phyloP scores from a whole-genome alignment of 1,140 invertebrate species.

The Carcinoscorpius rotundicauda region DNA sequence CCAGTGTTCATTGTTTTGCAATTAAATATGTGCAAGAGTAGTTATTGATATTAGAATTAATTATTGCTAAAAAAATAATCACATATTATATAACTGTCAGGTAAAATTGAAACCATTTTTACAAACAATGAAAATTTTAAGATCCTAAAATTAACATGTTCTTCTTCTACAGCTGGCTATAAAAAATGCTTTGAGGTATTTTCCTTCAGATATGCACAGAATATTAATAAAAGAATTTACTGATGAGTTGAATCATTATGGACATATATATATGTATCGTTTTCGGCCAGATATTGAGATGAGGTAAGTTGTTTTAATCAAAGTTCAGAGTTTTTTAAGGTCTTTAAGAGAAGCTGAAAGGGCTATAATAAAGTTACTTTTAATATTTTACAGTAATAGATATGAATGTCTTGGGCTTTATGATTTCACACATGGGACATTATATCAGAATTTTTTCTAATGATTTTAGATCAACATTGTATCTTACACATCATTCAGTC shows the following conservation, averaged over 20 bases:
- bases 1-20: no score
- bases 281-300: slow-evolving; percentile 40
- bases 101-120: no score
- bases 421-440: not conserved
- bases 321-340: not conserved
- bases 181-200: slow-evolving; percentile 49
- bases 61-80: no score
- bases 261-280: slow-evolving; percentile 58
- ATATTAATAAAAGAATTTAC: slow-evolving; percentile 44
- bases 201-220: slow-evolving; percentile 41
- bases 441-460: not conserved
- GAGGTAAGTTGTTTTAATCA: slow-evolving; percentile 33
- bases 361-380: not conserved
- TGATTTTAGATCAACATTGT: not conserved
- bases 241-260: slow-evolving; percentile 43
- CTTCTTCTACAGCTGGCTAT: slow-evolving; percentile 38
- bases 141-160: no score
- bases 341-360: no score
- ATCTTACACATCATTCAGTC: not conserved
- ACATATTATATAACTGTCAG: no score
- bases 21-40: no score
- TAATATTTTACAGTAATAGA: not conserved
- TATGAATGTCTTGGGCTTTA: not conserved
- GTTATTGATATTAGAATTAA: no score
- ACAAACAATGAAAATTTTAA: no score